Percentiles rank a stretch among this genome's conserved stretches.
These are phyloP conservation scores for Pyrocoelia pectoralis DNA, from an alignment of 2,888 invertebrate genomes.

Conservation along the genomic window DNA sequence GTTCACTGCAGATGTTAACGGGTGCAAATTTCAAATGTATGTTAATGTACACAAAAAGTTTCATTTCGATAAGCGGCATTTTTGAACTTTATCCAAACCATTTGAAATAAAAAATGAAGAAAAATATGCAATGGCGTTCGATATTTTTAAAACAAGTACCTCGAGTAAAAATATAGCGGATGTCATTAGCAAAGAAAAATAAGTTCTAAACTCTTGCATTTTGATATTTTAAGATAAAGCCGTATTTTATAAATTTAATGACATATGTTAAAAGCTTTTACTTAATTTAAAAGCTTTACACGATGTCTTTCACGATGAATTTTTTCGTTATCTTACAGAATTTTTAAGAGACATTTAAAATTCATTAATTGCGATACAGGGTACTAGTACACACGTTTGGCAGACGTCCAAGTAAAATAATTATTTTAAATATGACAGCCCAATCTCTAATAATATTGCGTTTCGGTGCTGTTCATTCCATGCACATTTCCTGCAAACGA, in stretches of 20 bases:
- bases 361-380: background rate
- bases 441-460: background rate
- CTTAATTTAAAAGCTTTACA: constrained; percentile 1
- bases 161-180: background rate
- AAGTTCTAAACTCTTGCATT: background rate
- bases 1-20: too few relatives aligned
- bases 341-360: background rate
- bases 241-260: background rate
- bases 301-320: background rate
- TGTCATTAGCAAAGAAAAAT: background rate
- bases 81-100: too few relatives aligned
- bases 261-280: constrained; percentile 1
- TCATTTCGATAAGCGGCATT: too few relatives aligned
- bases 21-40: too few relatives aligned
- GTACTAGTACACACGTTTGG: background rate
- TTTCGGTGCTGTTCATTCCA: background rate
- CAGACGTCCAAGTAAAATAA: background rate
- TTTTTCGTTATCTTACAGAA: background rate
- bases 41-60: too few relatives aligned
- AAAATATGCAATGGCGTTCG: too few relatives aligned
- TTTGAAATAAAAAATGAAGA: too few relatives aligned
- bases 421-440: background rate
- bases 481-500: background rate
- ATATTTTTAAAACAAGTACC: too few relatives aligned
- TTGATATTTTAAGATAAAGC: constrained; percentile 1